Evolutionary conservation across 2,113 vertebrate species (phyloP).

Genomic region (Cheirogaleus medius): DNA sequence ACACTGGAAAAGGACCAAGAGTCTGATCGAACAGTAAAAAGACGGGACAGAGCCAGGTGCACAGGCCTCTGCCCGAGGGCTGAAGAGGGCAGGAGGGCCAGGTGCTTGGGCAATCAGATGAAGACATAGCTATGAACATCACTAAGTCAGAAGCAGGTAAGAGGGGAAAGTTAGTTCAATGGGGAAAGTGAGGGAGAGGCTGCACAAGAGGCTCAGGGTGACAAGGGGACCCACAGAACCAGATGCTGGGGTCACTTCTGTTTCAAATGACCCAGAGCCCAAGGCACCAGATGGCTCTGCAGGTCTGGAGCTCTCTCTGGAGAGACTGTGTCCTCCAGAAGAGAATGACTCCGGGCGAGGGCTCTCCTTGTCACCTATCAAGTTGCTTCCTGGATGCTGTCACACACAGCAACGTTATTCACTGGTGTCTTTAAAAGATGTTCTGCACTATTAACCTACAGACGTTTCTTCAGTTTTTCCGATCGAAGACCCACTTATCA

Average conservation of each 20-base stretch:
- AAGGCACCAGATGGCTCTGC: not conserved
- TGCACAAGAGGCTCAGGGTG: too few relatives aligned
- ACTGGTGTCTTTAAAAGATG: not conserved
- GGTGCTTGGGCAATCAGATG: too few relatives aligned
- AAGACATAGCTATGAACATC: too few relatives aligned
- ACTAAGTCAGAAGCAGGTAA: not conserved
- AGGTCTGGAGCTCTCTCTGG: not conserved
- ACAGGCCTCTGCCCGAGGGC: too few relatives aligned
- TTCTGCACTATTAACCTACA: not conserved
- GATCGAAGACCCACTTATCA: not conserved
- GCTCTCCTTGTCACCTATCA: too few relatives aligned
- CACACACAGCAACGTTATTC: not conserved
- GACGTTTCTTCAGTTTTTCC: not conserved
- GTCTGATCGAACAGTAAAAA: too few relatives aligned
- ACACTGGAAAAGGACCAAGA: too few relatives aligned
- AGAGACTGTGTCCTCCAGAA: not conserved
- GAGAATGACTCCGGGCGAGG: not conserved
- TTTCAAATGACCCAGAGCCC: not conserved
- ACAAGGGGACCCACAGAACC: too few relatives aligned
- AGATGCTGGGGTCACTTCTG: accelerated
- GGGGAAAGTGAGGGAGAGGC: not conserved
- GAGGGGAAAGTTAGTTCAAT: not conserved
- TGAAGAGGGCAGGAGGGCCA: too few relatives aligned
- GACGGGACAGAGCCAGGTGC: too few relatives aligned
- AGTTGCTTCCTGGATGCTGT: not conserved